A percentile compares a stretch with the other conserved stretches of the same genome.
Evolutionary conservation across 2,797 vertebrate genomes (phyloP).

Genomic region (Schizopygopsis malacanthus): DNA sequence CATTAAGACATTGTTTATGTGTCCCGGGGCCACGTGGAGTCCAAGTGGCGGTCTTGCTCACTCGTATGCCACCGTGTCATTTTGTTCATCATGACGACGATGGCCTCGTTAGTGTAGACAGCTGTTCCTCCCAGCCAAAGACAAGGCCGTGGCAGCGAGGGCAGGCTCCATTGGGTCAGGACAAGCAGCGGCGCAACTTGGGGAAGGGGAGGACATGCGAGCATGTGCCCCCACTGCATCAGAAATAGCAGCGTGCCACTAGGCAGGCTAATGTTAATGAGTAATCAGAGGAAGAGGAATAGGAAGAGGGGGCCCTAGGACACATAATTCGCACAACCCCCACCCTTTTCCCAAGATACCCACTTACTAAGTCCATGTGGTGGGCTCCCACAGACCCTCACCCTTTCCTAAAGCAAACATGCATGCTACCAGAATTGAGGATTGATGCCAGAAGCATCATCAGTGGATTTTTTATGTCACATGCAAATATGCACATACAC

Average conservation of each 20-base stretch:
- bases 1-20: conserved; percentile 82
- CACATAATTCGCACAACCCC: conserved; percentile 64
- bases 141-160: conserved; percentile 52
- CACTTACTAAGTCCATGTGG: conserved; percentile 33
- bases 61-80: conserved; percentile 62
- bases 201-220: conserved; percentile 65
- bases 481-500: conserved; percentile 1
- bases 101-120: conserved; percentile 79
- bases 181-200: conserved; percentile 44
- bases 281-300: conserved; percentile 69
- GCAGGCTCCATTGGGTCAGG: conserved; percentile 5
- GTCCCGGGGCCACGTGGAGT: conserved; percentile 73
- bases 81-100: conserved; percentile 54
- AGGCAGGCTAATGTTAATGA: conserved; percentile 73
- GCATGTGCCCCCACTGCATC: conserved; percentile 65
- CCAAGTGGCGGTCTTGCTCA: conserved; percentile 67
- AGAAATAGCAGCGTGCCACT: conserved; percentile 71
- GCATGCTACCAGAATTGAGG: conserved; percentile 13
- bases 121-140: conserved; percentile 81
- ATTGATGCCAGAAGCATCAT: conserved; percentile 24
- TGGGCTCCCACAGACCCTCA: conserved; percentile 11
- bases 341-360: conserved; percentile 22
- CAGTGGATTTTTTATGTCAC: conserved; percentile 1
- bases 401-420: conserved; percentile 38
- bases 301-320: conserved; percentile 62